phyloP scores from a whole-genome alignment of 53 echinoderm and acorn worm genomes.

The Temnopleurus reevesii region DNA sequence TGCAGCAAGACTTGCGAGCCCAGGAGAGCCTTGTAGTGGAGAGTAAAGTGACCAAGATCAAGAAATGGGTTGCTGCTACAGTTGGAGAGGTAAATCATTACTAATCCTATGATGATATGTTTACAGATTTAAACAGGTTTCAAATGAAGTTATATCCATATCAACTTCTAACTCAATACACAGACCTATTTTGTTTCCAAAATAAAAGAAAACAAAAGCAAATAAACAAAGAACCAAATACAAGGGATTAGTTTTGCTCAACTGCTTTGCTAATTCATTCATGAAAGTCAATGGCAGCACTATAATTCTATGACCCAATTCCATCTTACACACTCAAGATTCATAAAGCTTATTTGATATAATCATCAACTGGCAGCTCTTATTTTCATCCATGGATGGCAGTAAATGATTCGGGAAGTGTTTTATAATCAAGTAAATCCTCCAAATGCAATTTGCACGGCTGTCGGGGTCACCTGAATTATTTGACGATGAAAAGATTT shows the following conservation, averaged over 20 bases:
- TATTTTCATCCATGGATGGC: not conserved
- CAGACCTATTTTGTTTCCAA: too few species aligned
- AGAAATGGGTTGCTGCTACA: conserved; percentile 56
- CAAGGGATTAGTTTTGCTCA: too few species aligned
- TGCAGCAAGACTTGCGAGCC: conserved; percentile 56
- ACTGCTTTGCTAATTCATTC: too few species aligned
- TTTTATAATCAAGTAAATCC: not conserved
- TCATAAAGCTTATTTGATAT: not conserved
- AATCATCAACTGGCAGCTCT: not conserved
- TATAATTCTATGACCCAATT: not conserved
- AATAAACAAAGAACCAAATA: too few species aligned
- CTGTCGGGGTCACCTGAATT: not conserved
- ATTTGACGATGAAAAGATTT: not conserved
- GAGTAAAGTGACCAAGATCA: conserved; percentile 55
- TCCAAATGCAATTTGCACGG: not conserved
- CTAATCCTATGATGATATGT: too few species aligned
- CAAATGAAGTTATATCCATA: too few species aligned
- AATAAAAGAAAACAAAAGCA: too few species aligned
- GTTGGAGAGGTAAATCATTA: conserved; percentile 41
- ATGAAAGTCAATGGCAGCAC: too few species aligned
- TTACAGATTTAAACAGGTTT: too few species aligned
- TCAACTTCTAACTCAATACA: too few species aligned
- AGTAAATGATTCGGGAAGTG: not conserved
- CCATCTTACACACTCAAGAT: not conserved
- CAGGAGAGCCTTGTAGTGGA: conserved; percentile 55